These are phyloP conservation scores for Dynastes grantii DNA, from an alignment of 2,888 invertebrate genomes.

Conservation along the genomic window DNA sequence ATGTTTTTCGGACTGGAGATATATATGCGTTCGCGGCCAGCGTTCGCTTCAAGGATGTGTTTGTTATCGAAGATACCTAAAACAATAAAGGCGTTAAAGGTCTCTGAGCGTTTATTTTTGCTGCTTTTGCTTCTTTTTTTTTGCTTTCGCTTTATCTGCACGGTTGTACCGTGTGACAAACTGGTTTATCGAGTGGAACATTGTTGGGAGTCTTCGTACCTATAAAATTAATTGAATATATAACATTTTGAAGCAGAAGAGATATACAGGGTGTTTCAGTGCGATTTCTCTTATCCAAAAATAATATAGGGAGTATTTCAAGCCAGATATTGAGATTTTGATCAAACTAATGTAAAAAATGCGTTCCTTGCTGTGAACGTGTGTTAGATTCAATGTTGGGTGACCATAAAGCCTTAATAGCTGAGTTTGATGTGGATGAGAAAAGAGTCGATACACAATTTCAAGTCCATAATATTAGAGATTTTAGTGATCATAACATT, in stretches of 20 bases:
- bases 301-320: no score
- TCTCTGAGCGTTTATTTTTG: constrained; percentile 32
- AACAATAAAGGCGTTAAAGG: constrained; percentile 47
- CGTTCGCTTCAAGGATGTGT: constrained; percentile 25
- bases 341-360: no score
- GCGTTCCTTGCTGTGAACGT: no score
- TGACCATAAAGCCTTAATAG: no score
- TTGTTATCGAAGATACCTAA: constrained; percentile 46
- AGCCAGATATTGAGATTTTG: no score
- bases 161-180: constrained; percentile 8
- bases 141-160: not conserved
- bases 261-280: no score
- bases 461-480: no score
- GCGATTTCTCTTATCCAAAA: no score
- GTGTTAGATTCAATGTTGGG: no score
- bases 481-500: no score
- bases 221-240: constrained; percentile 10
- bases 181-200: constrained; percentile 17
- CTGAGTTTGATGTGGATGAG: no score
- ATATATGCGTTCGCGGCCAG: not conserved
- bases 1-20: constrained; percentile 42
- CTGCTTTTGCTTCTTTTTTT: not conserved
- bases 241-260: not conserved
- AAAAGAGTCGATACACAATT: no score
- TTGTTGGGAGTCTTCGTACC: not conserved